phyloP scores from a whole-genome alignment of 2,797 vertebrate species.

The Bradypus variegatus region DNA sequence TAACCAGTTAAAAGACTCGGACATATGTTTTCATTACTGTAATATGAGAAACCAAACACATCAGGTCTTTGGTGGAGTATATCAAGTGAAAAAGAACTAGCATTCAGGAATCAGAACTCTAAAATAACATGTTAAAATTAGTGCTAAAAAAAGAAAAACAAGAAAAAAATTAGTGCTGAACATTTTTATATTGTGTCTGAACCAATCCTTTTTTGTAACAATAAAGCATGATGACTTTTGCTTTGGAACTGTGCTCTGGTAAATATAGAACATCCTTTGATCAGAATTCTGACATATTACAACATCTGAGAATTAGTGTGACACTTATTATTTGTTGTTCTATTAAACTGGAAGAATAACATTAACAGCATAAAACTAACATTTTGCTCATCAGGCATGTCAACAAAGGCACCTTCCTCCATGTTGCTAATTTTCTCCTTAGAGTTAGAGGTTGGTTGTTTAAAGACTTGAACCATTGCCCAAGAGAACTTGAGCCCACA shows the following conservation, averaged over 20 bases:
- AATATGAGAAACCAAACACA: background rate
- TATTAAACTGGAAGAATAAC: slow-evolving; percentile 32
- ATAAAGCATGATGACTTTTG: slow-evolving; percentile 1
- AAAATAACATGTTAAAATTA: background rate
- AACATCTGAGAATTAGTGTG: background rate
- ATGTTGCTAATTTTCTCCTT: background rate
- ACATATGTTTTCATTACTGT: slow-evolving; percentile 1
- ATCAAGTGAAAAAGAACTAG: slow-evolving; percentile 3
- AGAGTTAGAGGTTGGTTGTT: too few relatives aligned
- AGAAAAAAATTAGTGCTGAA: background rate
- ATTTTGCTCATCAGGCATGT: background rate
- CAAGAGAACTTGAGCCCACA: too few relatives aligned
- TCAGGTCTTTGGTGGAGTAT: background rate
- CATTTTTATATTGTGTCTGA: background rate
- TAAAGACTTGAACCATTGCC: too few relatives aligned
- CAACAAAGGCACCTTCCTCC: background rate
- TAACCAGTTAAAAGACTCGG: background rate
- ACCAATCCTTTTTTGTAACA: background rate
- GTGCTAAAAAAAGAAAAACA: too few relatives aligned
- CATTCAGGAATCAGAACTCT: slow-evolving; percentile 28
- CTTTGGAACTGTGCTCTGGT: background rate
- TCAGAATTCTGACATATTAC: background rate
- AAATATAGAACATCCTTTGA: background rate
- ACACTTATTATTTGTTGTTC: slow-evolving; percentile 17
- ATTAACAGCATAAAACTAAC: background rate